These are phyloP conservation scores for Neopipo cinnamomea DNA, from an alignment of 2,113 vertebrate genomes.

Conservation along the genomic window DNA sequence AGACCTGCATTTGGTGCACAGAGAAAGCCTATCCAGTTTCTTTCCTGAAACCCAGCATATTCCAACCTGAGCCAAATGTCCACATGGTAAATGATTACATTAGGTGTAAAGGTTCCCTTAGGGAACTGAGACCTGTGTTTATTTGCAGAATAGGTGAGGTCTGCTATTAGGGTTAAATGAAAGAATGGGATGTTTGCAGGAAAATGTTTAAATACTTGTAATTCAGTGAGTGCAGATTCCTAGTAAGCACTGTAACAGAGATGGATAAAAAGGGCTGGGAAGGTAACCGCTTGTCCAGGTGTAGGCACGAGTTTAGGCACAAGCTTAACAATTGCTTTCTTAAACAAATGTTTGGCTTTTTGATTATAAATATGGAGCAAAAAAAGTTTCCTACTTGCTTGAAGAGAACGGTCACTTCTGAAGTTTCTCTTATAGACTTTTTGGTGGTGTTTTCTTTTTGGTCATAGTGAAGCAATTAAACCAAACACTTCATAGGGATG, in stretches of 20 bases:
- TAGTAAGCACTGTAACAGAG: constrained; percentile 52
- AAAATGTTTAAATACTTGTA: constrained; percentile 51
- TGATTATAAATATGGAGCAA: constrained; percentile 41
- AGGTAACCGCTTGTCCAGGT: constrained; percentile 59
- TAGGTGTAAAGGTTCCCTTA: neutral
- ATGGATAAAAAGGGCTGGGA: constrained; percentile 37
- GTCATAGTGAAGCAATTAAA: neutral
- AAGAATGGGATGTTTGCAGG: neutral
- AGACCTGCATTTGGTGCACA: neutral
- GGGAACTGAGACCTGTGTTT: neutral
- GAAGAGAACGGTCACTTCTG: neutral
- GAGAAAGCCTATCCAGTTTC: neutral
- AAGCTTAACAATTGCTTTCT: neutral
- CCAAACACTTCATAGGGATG: neutral
- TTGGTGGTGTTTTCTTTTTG: neutral
- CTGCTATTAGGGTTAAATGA: neutral
- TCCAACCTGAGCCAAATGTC: neutral
- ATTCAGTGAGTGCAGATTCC: constrained; percentile 46
- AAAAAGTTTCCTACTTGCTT: constrained; percentile 23
- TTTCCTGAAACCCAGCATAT: neutral
- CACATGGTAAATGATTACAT: neutral
- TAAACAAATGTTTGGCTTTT: constrained; percentile 38
- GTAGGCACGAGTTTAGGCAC: neutral
- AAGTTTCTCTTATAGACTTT: neutral
- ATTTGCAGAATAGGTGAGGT: constrained; percentile 16